Conservation (phyloP, 2,113 vertebrate species). For the Pelmatolapia mariae region DNA sequence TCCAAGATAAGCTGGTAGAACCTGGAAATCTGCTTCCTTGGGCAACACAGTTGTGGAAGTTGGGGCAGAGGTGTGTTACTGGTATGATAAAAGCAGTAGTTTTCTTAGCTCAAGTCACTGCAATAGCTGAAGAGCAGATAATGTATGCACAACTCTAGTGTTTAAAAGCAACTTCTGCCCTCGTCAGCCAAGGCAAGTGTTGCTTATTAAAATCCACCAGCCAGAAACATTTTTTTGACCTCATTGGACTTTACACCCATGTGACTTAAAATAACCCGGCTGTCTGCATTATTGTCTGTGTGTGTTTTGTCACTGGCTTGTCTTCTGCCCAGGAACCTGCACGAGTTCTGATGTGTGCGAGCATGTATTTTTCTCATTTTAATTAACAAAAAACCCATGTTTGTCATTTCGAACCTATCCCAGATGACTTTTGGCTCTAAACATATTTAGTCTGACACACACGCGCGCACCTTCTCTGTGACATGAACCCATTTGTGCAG, state of each 20-base stretch:
- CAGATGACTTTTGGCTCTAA: neutral
- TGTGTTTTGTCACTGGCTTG: neutral
- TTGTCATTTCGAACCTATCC: neutral
- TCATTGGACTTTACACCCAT: neutral
- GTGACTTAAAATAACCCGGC: neutral
- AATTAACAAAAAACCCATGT: neutral
- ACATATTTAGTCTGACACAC: neutral
- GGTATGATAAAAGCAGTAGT: neutral
- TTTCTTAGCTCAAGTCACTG: neutral
- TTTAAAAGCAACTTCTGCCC: neutral
- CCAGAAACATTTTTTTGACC: neutral
- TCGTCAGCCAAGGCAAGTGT: neutral
- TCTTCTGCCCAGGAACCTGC: neutral
- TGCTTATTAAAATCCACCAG: neutral
- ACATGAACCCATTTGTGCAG: constrained; percentile 67
- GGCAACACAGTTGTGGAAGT: neutral
- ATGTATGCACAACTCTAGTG: neutral
- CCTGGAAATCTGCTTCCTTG: neutral
- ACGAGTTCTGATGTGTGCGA: neutral
- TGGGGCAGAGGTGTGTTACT: neutral
- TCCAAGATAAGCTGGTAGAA: neutral
- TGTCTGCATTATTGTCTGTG: neutral
- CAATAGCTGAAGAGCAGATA: neutral
- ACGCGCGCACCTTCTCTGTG: constrained; percentile 36
- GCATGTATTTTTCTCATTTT: neutral